These are phyloP conservation scores for Parazoanthus atlanticus DNA, from an alignment of 92 coral and sea anemone genomes.

Conservation along the genomic window DNA sequence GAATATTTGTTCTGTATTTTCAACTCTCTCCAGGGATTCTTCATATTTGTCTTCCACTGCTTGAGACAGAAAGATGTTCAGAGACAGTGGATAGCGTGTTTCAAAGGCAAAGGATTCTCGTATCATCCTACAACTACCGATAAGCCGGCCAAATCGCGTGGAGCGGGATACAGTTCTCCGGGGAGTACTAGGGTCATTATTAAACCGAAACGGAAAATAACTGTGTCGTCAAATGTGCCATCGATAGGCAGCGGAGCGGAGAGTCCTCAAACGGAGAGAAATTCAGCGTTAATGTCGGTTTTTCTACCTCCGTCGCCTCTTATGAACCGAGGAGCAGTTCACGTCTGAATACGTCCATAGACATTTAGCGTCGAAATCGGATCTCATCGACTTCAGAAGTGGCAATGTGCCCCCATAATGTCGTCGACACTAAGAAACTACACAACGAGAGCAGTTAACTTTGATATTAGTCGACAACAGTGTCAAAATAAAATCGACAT, in stretches of 20 bases:
- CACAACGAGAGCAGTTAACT: background rate
- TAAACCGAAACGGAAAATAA: background rate
- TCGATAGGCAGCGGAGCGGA: background rate
- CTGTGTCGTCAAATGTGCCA: conserved; percentile 18
- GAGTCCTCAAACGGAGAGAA: conserved; percentile 14
- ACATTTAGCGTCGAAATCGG: background rate
- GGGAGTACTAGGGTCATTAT: too few species aligned
- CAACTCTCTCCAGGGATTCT: conserved; percentile 60
- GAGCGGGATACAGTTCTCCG: conserved; percentile 34
- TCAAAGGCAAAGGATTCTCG: conserved; percentile 23
- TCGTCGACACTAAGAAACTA: background rate
- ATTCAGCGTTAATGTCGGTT: conserved; percentile 9
- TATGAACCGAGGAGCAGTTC: background rate
- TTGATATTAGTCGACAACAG: background rate
- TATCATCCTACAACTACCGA: conserved; percentile 30
- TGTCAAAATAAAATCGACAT: background rate
- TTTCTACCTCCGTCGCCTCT: conserved; percentile 13
- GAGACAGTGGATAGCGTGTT: conserved; percentile 26
- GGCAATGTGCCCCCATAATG: background rate
- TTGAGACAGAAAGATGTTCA: conserved; percentile 42
- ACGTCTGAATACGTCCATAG: background rate
- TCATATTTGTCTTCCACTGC: conserved; percentile 59
- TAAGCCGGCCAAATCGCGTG: conserved; percentile 53
- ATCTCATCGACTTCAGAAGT: too few species aligned
- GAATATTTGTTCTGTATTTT: conserved; percentile 61